These are phyloP conservation scores for Drosophila paracracens DNA, from an alignment of 2,888 invertebrate genomes.

Conservation along the genomic window DNA sequence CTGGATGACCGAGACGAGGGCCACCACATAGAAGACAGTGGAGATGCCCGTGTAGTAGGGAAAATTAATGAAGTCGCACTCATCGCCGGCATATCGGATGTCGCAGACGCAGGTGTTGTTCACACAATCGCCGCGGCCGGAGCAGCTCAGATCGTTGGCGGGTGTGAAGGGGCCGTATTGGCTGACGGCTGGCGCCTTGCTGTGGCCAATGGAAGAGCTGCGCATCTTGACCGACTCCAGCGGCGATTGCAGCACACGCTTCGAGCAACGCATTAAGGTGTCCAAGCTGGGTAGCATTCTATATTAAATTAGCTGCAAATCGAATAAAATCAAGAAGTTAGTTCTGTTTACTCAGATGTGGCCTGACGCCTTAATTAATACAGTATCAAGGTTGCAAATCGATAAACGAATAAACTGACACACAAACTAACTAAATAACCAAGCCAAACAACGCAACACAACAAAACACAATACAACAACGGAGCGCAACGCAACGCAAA, in stretches of 20 bases:
- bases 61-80: constrained; percentile 93
- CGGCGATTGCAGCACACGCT: constrained; percentile 82
- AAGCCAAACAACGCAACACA: not conserved
- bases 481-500: constrained; percentile 7
- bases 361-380: constrained; percentile 33
- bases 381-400: constrained; percentile 49
- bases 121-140: constrained; percentile 95
- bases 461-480: not conserved
- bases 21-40: constrained; percentile 92
- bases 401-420: constrained; percentile 40
- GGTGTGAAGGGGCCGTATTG: constrained; percentile 63
- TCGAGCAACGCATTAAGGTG: constrained; percentile 85
- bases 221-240: constrained; percentile 73
- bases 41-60: constrained; percentile 91
- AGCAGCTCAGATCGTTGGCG: constrained; percentile 87
- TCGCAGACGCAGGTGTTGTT: constrained; percentile 96
- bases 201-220: constrained; percentile 54
- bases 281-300: constrained; percentile 85
- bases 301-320: constrained; percentile 76
- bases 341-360: not conserved
- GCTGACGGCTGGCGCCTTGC: constrained; percentile 53
- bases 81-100: constrained; percentile 93
- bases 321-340: constrained; percentile 13
- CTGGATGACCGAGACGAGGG: constrained; percentile 93
- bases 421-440: constrained; percentile 13